Conservation (phyloP, 2,113 vertebrate species). For the Festucalex cinctus region DNA sequence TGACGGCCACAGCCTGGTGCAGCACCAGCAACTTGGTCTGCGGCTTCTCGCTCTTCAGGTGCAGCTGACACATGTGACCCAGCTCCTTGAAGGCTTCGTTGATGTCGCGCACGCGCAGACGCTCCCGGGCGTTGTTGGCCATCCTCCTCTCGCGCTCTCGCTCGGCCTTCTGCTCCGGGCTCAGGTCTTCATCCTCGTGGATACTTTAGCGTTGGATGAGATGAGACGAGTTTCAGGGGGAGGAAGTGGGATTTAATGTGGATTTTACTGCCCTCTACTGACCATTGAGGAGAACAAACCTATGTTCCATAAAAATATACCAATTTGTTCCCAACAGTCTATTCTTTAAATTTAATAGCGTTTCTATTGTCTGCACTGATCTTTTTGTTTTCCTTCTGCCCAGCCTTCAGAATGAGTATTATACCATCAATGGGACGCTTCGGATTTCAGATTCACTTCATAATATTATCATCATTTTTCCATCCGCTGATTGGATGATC, state of each 20-base stretch:
- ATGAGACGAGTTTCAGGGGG: neutral
- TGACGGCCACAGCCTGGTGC: conserved; percentile 95
- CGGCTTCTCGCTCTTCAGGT: conserved; percentile 95
- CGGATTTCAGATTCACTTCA: too few relatives aligned
- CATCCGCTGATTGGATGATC: too few relatives aligned
- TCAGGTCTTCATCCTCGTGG: conserved; percentile 94
- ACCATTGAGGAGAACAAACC: conserved; percentile 6
- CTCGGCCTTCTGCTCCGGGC: conserved; percentile 94
- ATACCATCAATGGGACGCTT: too few relatives aligned
- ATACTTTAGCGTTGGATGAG: conserved; percentile 71
- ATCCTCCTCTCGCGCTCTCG: conserved; percentile 90
- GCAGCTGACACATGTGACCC: conserved; percentile 93
- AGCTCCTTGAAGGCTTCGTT: conserved; percentile 98
- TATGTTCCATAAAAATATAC: neutral
- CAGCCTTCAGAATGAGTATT: too few relatives aligned
- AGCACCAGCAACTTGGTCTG: conserved; percentile 97
- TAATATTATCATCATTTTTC: too few relatives aligned
- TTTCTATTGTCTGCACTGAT: neutral
- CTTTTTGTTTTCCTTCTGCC: too few relatives aligned
- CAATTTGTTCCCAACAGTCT: neutral
- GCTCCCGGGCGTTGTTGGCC: conserved; percentile 94
- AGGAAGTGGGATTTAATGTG: conserved; percentile 6
- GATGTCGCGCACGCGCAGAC: conserved; percentile 91
- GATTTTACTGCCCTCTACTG: conserved; percentile 53
- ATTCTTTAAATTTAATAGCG: neutral